Conservation (phyloP, 2,888 invertebrate genomes). For the Leptinotarsa rubiginosa region DNA sequence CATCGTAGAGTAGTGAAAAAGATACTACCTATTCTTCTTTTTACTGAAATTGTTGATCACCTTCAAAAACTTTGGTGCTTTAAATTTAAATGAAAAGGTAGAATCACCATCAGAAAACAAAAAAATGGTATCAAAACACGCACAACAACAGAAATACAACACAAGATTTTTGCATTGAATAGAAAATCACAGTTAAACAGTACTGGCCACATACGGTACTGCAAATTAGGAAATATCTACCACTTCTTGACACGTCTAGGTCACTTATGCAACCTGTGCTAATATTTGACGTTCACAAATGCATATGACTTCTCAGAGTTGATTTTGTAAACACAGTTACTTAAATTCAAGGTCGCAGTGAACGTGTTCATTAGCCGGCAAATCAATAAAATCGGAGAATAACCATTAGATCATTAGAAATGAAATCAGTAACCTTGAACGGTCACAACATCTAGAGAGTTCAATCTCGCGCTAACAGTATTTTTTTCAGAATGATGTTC, state of each 20-base stretch:
- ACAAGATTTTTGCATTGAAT: too few species aligned
- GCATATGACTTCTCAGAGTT: not conserved
- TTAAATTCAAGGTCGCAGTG: not conserved
- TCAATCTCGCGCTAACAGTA: not conserved
- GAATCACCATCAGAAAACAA: too few species aligned
- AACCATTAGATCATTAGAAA: not conserved
- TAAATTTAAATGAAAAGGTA: too few species aligned
- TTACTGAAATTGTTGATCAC: too few species aligned
- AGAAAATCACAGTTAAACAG: too few species aligned
- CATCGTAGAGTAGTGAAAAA: too few species aligned
- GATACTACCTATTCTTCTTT: too few species aligned
- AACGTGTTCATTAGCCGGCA: not conserved
- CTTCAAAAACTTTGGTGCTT: too few species aligned
- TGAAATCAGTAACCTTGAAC: not conserved
- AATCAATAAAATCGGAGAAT: not conserved
- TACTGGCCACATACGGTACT: not conserved
- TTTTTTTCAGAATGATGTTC: too few species aligned
- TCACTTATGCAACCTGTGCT: conserved; percentile 6
- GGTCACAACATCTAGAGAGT: not conserved
- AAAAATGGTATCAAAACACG: too few species aligned
- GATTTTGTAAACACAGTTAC: conserved; percentile 1
- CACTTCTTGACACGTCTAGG: not conserved
- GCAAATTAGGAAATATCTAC: not conserved
- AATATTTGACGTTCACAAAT: not conserved
- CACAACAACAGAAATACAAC: too few species aligned